These are phyloP conservation scores for Amphipoea lucens DNA, from an alignment of 2,888 invertebrate genomes.

Conservation along the genomic window DNA sequence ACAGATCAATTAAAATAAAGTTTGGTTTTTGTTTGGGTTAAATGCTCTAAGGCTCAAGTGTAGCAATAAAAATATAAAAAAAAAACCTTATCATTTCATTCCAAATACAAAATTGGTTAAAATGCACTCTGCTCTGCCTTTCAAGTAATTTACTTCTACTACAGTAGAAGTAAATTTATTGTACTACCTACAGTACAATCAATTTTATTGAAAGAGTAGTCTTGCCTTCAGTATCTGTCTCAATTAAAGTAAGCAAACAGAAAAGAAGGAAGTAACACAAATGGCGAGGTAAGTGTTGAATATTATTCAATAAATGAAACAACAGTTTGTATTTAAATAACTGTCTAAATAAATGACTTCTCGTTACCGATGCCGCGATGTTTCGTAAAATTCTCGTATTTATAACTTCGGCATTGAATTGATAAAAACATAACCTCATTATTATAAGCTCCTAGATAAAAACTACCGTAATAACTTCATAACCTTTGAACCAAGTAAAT, in stretches of 20 bases:
- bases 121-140: neutral
- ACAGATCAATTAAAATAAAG: neutral
- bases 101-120: neutral
- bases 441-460: neutral
- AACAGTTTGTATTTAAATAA: neutral
- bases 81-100: neutral
- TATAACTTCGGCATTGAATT: conserved; percentile 2
- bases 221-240: neutral
- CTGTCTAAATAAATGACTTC: neutral
- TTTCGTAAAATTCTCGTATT: neutral
- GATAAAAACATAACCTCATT: conserved; percentile 41
- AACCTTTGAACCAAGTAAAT: conserved; percentile 28
- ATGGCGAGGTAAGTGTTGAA: conserved; percentile 22
- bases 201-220: neutral
- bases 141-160: conserved; percentile 2
- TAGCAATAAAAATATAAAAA: neutral
- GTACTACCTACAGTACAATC: too few relatives aligned
- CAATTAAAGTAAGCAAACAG: neutral
- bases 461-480: neutral
- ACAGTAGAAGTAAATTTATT: too few relatives aligned
- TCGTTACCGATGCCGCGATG: neutral
- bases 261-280: neutral
- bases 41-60: neutral
- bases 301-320: neutral
- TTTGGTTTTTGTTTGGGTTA: neutral